phyloP scores from a whole-genome alignment of 2,797 vertebrate genomes.

The Coregonus sp. region DNA sequence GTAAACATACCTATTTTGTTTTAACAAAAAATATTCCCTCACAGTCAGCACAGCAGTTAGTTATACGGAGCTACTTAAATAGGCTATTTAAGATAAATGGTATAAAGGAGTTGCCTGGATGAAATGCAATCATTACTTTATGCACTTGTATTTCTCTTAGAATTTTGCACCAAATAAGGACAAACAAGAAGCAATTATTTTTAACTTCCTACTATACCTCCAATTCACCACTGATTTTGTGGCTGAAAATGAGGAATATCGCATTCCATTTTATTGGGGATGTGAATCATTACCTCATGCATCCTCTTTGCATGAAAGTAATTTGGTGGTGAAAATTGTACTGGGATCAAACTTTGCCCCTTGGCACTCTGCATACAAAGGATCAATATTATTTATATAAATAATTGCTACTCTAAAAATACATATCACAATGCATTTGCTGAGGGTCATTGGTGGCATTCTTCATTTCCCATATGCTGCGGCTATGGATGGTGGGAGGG shows the following conservation, averaged over 20 bases:
- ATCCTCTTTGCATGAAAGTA: slow-evolving; percentile 22
- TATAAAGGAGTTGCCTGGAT: slow-evolving; percentile 1
- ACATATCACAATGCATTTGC: not conserved
- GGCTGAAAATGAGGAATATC: slow-evolving; percentile 10
- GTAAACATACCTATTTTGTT: not conserved
- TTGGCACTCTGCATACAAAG: slow-evolving; percentile 10
- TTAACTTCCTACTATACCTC: slow-evolving; percentile 22
- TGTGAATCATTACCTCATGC: slow-evolving; percentile 13
- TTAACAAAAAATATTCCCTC: slow-evolving; percentile 11
- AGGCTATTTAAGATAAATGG: not conserved
- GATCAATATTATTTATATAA: slow-evolving; percentile 9
- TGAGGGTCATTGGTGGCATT: slow-evolving; percentile 10
- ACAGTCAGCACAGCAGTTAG: slow-evolving; percentile 7
- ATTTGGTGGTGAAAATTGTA: slow-evolving; percentile 28
- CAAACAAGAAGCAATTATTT: slow-evolving; percentile 18
- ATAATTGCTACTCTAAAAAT: slow-evolving; percentile 12
- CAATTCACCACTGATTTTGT: slow-evolving; percentile 11
- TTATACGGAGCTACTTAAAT: not conserved
- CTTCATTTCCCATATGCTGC: slow-evolving; percentile 5
- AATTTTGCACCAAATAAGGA: slow-evolving; percentile 17
- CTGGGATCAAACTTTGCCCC: slow-evolving; percentile 24
- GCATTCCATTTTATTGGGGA: slow-evolving; percentile 30
- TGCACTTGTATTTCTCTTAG: slow-evolving; percentile 12
- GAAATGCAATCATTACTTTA: slow-evolving; percentile 31
- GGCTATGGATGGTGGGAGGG: not conserved